These are phyloP conservation scores for Microcebus ravelobensis DNA, from an alignment of 2,113 vertebrate species.

Conservation along the genomic window DNA sequence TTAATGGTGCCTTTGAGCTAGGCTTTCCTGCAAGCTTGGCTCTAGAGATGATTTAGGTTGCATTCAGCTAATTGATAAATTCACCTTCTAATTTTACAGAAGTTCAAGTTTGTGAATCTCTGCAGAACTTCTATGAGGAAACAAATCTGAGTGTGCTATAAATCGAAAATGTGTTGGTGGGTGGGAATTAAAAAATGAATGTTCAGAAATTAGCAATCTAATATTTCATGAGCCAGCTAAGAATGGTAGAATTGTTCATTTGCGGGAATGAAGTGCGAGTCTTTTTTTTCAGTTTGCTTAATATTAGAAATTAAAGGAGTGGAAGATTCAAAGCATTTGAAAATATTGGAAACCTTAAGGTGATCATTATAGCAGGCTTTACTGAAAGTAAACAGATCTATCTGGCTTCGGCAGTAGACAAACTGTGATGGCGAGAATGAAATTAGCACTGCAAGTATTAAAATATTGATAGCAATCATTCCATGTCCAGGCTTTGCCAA, in stretches of 20 bases:
- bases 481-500: constrained; percentile 89
- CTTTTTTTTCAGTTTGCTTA: not conserved
- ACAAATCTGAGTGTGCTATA: not conserved
- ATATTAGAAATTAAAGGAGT: not conserved
- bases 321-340: constrained; percentile 27
- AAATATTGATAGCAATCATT: constrained; percentile 96
- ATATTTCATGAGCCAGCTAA: not conserved
- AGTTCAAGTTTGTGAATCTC: not conserved
- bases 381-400: constrained; percentile 71
- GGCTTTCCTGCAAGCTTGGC: not conserved
- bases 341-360: constrained; percentile 13
- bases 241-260: constrained; percentile 22
- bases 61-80: constrained; percentile 29
- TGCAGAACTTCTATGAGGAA: not conserved
- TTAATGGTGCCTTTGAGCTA: not conserved
- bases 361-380: constrained; percentile 41
- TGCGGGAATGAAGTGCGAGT: not conserved
- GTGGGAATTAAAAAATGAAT: constrained; percentile 61
- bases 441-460: constrained; percentile 88
- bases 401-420: constrained; percentile 76
- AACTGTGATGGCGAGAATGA: constrained; percentile 79
- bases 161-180: not conserved
- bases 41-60: not conserved
- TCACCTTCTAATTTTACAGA: constrained; percentile 3
- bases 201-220: constrained; percentile 44